Base-by-base conservation (phyloP, 2,797 vertebrate species). In the Esox lucius region DNA sequence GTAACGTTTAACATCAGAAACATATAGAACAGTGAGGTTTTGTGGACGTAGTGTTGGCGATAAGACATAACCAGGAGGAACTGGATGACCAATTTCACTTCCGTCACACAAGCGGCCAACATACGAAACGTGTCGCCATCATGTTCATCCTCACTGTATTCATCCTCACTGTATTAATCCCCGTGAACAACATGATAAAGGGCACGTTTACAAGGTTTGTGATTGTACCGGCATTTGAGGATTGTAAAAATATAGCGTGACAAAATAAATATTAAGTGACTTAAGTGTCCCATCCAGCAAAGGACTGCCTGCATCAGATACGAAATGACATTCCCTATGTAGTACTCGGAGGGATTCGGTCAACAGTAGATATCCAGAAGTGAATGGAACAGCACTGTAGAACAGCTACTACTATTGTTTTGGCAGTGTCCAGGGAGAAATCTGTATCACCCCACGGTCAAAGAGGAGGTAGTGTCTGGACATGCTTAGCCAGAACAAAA, bases 261-360 rank as follows among this genome's bases (percentile, higher is more conserved):
- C 13, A 48, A 77, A 77, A 84, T 65, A 77, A 75, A 86, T 65
- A 31, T 11, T 13, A 35, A 66, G n/a, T n/a, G n/a, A n/a, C n/a
- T n/a, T n/a, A 68, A 17, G 2, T 48, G 35, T n/a, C 39, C 66
- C 66, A 68, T 22, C 67, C 12, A 39, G 17, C 65, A 35, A 42
- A 42, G 39, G 39, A 42, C 39, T 42, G 39, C 9, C 39, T 42
- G 39, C 39, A 2, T 42, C 39, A 42, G 39, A 42, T 42, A 42
- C 9, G 5, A 42, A 42, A 42, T 42, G 5, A 6, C 39, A 42
- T 42, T 42, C 9, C 39, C 39, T 7, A 9, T 42, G 39, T 31
- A 31, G 3, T 31, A 31, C 28, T 31, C 28, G 31, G 28, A 1
- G 28, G 28, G 28, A 31, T 31, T 31, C 67, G 15, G 19, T n/a